Conservation (phyloP, 92 coral and sea anemone species). For the Porites rus region DNA sequence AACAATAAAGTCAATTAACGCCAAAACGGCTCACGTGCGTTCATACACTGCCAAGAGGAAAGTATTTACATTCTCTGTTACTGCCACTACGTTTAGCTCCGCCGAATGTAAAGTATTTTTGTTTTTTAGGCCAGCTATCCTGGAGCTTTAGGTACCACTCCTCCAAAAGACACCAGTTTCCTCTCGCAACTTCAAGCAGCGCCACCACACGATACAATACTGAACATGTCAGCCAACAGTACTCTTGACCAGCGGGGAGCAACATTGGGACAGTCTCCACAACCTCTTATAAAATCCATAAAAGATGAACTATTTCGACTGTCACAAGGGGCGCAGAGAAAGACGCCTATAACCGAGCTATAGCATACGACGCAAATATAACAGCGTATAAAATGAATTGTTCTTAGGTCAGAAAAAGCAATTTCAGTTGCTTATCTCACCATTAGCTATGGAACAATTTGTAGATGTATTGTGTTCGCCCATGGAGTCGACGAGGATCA, state of each 20-base stretch:
- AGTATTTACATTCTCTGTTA: too few relatives aligned
- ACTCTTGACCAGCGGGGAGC: conserved; percentile 70
- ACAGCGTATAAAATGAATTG: neutral
- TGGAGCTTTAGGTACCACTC: conserved; percentile 80
- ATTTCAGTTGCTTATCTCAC: neutral
- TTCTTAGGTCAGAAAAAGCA: neutral
- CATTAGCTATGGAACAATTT: neutral
- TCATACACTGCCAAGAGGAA: too few relatives aligned
- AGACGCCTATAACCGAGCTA: conserved; percentile 81
- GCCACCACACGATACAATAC: conserved; percentile 85
- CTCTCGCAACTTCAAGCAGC: conserved; percentile 68
- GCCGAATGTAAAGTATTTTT: neutral
- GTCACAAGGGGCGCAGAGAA: conserved; percentile 74
- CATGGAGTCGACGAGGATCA: too few relatives aligned
- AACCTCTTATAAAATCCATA: conserved; percentile 92
- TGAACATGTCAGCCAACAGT: conserved; percentile 74
- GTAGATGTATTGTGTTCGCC: too few relatives aligned
- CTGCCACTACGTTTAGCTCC: too few relatives aligned
- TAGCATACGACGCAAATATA: conserved; percentile 37
- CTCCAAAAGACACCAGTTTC: conserved; percentile 75
- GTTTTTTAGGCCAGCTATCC: conserved; percentile 77
- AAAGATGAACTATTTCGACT: conserved; percentile 90
- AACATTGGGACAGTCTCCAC: conserved; percentile 85
- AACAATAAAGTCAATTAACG: too few relatives aligned
- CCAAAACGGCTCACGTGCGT: too few relatives aligned